Evolutionary conservation across 2,888 invertebrate genomes (phyloP).

Genomic region (Molorchus minor): DNA sequence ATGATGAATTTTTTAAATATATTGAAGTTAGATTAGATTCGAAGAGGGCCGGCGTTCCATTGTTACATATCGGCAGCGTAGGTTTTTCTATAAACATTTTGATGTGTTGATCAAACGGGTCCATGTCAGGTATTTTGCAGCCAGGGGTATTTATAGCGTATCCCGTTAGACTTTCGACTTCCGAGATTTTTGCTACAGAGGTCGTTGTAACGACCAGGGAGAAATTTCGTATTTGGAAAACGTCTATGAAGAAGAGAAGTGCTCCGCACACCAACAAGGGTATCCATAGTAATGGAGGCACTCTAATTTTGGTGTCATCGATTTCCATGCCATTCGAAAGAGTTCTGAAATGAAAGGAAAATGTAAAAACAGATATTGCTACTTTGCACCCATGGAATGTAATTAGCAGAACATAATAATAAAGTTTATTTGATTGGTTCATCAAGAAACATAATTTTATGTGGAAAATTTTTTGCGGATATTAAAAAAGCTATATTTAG

Average conservation of each 20-base stretch:
- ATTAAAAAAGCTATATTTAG: too few species aligned
- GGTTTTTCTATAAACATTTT: constrained; percentile 66
- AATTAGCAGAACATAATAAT: too few species aligned
- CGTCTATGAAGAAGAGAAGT: constrained; percentile 52
- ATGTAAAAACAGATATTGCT: neutral
- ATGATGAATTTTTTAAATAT: constrained; percentile 65
- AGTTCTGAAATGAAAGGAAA: constrained; percentile 26
- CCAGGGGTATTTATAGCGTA: constrained; percentile 60
- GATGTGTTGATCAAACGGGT: constrained; percentile 69
- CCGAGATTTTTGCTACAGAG: neutral
- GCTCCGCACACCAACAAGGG: constrained; percentile 47
- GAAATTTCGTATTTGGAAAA: constrained; percentile 50
- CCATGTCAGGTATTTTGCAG: constrained; percentile 73
- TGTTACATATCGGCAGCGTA: constrained; percentile 65
- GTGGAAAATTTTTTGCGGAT: too few species aligned
- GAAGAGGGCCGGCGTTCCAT: constrained; percentile 65
- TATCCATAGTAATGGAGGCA: constrained; percentile 50
- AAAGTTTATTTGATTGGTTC: too few species aligned
- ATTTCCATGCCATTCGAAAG: constrained; percentile 47
- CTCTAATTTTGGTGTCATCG: constrained; percentile 40
- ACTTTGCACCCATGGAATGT: too few species aligned
- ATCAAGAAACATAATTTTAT: too few species aligned
- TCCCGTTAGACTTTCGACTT: constrained; percentile 23
- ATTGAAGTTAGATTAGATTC: constrained; percentile 69
- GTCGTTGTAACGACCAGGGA: constrained; percentile 16